Percentiles rank a stretch among this genome's conserved stretches.
phyloP scores from a whole-genome alignment of 2,888 invertebrate genomes.

The Coronaproctus castanopsis region DNA sequence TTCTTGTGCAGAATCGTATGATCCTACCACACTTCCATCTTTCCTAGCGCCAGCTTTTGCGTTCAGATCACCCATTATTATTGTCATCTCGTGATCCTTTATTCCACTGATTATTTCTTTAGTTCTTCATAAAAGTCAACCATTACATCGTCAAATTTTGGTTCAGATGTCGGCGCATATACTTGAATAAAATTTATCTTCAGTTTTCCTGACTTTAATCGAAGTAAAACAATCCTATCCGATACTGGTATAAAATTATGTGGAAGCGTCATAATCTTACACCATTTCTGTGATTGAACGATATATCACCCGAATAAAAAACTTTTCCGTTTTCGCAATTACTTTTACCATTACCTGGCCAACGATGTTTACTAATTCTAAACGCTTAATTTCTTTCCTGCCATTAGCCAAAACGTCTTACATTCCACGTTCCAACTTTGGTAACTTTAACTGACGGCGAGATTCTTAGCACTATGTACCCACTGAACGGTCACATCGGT shows the following conservation, averaged over 20 bases:
- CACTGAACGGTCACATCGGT: neutral
- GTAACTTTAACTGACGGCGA: neutral
- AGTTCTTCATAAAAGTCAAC: no score
- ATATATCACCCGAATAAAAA: neutral
- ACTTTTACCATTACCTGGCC: neutral
- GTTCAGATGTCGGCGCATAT: neutral
- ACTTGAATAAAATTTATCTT: neutral
- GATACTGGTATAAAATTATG: neutral
- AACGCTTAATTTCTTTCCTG: neutral
- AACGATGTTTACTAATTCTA: neutral
- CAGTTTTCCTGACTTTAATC: neutral
- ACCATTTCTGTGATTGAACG: neutral
- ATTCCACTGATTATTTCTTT: neutral
- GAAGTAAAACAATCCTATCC: neutral
- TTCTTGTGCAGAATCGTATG: neutral
- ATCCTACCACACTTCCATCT: neutral
- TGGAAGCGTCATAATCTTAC: neutral
- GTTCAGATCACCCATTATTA: neutral
- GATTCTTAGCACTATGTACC: neutral
- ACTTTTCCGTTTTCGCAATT: neutral
- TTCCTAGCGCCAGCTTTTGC: neutral
- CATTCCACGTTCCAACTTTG: neutral
- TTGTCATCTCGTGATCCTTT: neutral
- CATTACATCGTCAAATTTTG: neutral
- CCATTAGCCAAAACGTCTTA: neutral